phyloP scores from a whole-genome alignment of 2,888 invertebrate species.

The Amphipoea lucens region DNA sequence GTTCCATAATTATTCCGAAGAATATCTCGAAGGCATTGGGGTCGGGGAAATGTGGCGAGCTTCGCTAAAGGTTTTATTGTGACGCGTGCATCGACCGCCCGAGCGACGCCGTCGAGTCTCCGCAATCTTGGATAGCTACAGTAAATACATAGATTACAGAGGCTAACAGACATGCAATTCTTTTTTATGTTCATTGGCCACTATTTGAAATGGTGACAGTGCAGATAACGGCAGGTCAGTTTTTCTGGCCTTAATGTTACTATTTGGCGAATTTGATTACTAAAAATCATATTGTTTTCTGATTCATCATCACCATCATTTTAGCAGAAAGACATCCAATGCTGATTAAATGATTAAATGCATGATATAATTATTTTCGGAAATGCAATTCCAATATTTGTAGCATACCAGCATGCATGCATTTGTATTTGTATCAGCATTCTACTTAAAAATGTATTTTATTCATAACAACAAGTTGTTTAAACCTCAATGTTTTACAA shows the following conservation, averaged over 20 bases:
- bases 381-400: background rate
- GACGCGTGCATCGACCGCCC: conserved; percentile 84
- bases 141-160: conserved; percentile 80
- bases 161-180: conserved; percentile 70
- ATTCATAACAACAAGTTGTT: conserved; percentile 57
- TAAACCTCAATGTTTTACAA: conserved; percentile 40
- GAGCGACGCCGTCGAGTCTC: conserved; percentile 86
- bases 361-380: too few species aligned
- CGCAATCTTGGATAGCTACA: conserved; percentile 80
- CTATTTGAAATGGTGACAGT: conserved; percentile 1
- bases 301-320: background rate
- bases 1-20: conserved; percentile 60
- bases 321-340: background rate
- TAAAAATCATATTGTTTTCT: background rate
- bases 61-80: conserved; percentile 70
- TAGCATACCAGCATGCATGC: background rate
- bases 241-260: background rate
- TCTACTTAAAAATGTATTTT: conserved; percentile 13
- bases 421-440: background rate
- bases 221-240: background rate
- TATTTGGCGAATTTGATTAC: background rate
- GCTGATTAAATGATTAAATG: background rate
- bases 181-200: conserved; percentile 61
- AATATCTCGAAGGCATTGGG: conserved; percentile 58
- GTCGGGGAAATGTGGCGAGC: conserved; percentile 59